Evolutionary conservation across 1,140 invertebrate genomes (phyloP).

Genomic region (Matsumurasca onukii): DNA sequence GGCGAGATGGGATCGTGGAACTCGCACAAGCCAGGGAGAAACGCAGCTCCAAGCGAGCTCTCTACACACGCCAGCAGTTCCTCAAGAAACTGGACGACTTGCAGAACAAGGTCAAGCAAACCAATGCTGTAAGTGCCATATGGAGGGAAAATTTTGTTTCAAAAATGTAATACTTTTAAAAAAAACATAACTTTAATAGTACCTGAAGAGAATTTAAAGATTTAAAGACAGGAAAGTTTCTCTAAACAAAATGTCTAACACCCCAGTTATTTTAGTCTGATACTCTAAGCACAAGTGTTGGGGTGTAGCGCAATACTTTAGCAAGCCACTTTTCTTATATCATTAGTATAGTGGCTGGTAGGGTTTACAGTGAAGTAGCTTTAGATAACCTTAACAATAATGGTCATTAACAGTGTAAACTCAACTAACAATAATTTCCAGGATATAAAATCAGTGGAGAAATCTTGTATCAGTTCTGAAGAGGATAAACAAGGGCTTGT

Average conservation of each 20-base stretch:
- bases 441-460: slow-evolving; percentile 38
- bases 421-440: no score
- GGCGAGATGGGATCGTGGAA: slow-evolving; percentile 66
- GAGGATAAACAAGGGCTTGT: slow-evolving; percentile 34
- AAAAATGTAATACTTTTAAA: not conserved
- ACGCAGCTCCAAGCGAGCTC: slow-evolving; percentile 44
- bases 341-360: no score
- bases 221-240: not conserved
- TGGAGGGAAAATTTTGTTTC: not conserved
- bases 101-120: slow-evolving; percentile 56
- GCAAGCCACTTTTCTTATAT: no score
- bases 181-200: no score
- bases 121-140: slow-evolving; percentile 50
- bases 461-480: slow-evolving; percentile 34
- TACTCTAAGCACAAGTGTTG: no score
- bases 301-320: no score
- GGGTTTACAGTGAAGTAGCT: no score
- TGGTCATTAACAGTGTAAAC: no score
- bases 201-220: not conserved
- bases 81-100: slow-evolving; percentile 56
- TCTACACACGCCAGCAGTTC: slow-evolving; percentile 46
- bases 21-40: slow-evolving; percentile 58
- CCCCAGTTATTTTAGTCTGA: no score
- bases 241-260: no score
- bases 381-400: no score